These are phyloP conservation scores for Drosophila ercepeae DNA, from an alignment of 1,140 invertebrate species.

Conservation along the genomic window DNA sequence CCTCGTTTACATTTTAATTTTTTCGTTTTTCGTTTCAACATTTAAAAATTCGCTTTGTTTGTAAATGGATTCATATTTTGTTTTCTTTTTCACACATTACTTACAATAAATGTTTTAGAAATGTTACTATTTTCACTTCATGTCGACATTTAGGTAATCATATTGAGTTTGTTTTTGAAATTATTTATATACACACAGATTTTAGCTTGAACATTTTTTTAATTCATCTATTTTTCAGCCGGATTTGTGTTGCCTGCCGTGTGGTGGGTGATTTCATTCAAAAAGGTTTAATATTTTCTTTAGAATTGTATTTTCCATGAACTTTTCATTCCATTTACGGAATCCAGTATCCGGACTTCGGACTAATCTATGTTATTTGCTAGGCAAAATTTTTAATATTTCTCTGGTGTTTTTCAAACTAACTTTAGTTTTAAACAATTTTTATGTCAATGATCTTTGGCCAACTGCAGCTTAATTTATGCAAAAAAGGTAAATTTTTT, in stretches of 20 bases:
- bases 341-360: no score
- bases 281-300: neutral
- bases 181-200: slow-evolving; percentile 42
- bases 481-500: slow-evolving; percentile 10
- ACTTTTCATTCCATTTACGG: neutral
- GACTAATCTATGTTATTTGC: slow-evolving; percentile 49
- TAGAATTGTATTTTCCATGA: slow-evolving; percentile 11
- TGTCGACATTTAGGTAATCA: slow-evolving; percentile 16
- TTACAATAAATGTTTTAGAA: slow-evolving; percentile 34
- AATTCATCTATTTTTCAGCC: slow-evolving; percentile 32
- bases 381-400: slow-evolving; percentile 44
- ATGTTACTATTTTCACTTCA: slow-evolving; percentile 18
- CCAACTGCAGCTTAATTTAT: slow-evolving; percentile 4
- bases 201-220: slow-evolving; percentile 25
- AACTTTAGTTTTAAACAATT: slow-evolving; percentile 52
- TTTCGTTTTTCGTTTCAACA: slow-evolving; percentile 30
- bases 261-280: slow-evolving; percentile 53
- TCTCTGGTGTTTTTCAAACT: slow-evolving; percentile 44
- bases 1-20: slow-evolving; percentile 18
- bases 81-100: slow-evolving; percentile 18
- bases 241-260: slow-evolving; percentile 27
- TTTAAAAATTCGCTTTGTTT: slow-evolving; percentile 59
- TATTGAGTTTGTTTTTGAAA: slow-evolving; percentile 4
- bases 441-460: slow-evolving; percentile 19
- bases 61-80: slow-evolving; percentile 31